phyloP scores from a whole-genome alignment of 2,797 vertebrate genomes.

The Muraenolepis orangiensis region DNA sequence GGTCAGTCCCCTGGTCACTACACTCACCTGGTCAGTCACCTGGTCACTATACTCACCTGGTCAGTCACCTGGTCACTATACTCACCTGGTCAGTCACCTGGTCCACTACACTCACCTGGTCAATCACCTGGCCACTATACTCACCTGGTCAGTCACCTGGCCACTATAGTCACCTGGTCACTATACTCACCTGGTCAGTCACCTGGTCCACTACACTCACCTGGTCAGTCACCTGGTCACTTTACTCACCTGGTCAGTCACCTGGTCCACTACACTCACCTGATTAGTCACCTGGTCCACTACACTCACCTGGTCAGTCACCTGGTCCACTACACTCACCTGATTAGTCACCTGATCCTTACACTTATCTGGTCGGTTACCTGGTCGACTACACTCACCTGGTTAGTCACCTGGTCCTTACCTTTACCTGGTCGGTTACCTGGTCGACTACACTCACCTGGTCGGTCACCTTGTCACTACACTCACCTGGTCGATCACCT shows the following conservation, averaged over 20 bases:
- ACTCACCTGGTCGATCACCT: slow-evolving; percentile 21
- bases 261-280: neutral
- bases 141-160: neutral
- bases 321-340: slow-evolving; percentile 40
- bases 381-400: too few relatives aligned
- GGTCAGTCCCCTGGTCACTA: neutral
- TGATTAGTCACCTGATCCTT: neutral
- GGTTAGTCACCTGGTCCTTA: too few relatives aligned
- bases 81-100: too few relatives aligned
- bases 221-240: too few relatives aligned
- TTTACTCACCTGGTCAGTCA: too few relatives aligned
- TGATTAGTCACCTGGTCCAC: too few relatives aligned
- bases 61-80: too few relatives aligned
- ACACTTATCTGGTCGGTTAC: neutral
- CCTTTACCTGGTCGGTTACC: too few relatives aligned
- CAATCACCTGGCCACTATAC: neutral
- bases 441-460: too few relatives aligned
- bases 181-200: too few relatives aligned
- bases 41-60: too few relatives aligned
- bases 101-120: neutral
- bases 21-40: neutral
- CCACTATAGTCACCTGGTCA: neutral
- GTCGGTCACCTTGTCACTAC: neutral
- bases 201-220: neutral
- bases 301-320: slow-evolving; percentile 26